Evolutionary conservation across 2,888 invertebrate genomes (phyloP).

Genomic region (Idaea straminata): DNA sequence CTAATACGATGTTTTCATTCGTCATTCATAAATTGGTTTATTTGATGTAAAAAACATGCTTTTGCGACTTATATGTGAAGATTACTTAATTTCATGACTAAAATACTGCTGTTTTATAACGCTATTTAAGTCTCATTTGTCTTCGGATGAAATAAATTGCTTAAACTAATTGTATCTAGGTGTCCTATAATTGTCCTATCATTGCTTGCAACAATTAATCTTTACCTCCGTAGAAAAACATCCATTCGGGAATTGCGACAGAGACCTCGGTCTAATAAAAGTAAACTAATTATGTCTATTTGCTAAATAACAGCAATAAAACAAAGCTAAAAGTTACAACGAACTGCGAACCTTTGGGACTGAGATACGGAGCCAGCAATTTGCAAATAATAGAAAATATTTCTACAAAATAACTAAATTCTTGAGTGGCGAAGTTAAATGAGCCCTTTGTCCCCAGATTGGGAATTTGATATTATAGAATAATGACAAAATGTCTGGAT

Average conservation of each 20-base stretch:
- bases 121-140: background rate
- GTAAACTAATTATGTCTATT: conserved; percentile 1
- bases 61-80: no score
- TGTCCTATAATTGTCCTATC: background rate
- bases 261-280: background rate
- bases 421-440: background rate
- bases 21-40: no score
- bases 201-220: background rate
- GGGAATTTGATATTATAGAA: background rate
- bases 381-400: background rate
- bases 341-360: background rate
- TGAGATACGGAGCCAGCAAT: background rate
- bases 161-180: background rate
- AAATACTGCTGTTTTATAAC: background rate
- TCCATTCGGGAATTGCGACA: background rate
- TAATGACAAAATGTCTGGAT: no score
- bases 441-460: background rate
- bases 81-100: background rate
- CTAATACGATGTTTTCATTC: no score
- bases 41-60: no score
- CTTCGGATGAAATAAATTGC: background rate
- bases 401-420: background rate
- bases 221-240: background rate
- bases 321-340: background rate
- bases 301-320: background rate